Evolutionary conservation across 2,113 vertebrate species (phyloP), one percentile per base, ranked within the genome.

Genomic region (Azemiops feae): DNA sequence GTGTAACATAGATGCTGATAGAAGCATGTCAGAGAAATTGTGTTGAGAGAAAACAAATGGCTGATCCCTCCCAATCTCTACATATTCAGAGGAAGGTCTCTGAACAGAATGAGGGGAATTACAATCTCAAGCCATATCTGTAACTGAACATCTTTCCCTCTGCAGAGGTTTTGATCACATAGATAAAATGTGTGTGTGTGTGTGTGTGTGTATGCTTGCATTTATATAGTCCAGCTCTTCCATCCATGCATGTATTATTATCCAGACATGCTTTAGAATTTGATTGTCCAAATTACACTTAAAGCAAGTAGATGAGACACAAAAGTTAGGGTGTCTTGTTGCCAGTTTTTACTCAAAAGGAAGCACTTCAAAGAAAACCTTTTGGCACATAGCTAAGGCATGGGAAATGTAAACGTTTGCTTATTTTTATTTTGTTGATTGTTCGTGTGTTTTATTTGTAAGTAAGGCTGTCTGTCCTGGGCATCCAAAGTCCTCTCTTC

Each of bases 341-440:
- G 6, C 27, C 45, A 20, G 16, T 4, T 95, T 86, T 95, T 23
- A 85, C 92, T 86, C 91, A 69, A 93, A 88, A 89, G 86, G 87
- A 93, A 30, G 50, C 9, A 93, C 87, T 95, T 85, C 87, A 95
- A 96, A 93, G 74, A 90, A 89, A 92, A 0, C 50, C 91, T 88
- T 92, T 93, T 85, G 20, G 5, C 53, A 90, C n/a, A 12, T 30
- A 92, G 3, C 52, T 86, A 5, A 91, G 89, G 92, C 92, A 87
- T 27, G n/a, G 89, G 92, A 55, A 94, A 93, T 34, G 25, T 64
- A 45, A 87, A 92, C 14, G 69, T 58, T 92, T 93, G 14, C 47
- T 91, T 64, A 12, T 91, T 39, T 93, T 91, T 69, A 69, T 92
- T 92, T 64, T 92, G 74, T 81, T 89, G 53, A 12, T 20, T 30